These are phyloP conservation scores for Oenanthe oenanthe DNA, from an alignment of 2,113 vertebrate genomes.

Conservation along the genomic window DNA sequence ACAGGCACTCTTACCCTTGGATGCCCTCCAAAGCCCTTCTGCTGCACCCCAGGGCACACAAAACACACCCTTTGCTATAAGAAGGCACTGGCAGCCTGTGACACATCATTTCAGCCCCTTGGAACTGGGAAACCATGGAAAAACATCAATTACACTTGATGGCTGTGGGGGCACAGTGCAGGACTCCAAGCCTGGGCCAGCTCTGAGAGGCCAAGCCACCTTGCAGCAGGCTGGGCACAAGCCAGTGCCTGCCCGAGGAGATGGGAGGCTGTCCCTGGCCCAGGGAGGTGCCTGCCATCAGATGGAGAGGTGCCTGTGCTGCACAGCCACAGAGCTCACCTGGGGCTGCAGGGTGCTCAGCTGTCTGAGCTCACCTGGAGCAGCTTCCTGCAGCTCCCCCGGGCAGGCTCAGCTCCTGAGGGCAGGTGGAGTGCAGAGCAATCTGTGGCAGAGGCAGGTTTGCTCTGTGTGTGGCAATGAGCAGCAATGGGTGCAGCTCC, in stretches of 20 bases:
- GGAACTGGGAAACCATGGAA: neutral
- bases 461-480: neutral
- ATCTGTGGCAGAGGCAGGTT: neutral
- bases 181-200: neutral
- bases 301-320: neutral
- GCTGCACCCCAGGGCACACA: neutral
- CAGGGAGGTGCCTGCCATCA: neutral
- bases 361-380: neutral
- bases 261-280: neutral
- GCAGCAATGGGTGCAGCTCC: neutral
- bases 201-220: neutral
- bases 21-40: neutral
- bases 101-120: neutral
- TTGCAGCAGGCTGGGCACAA: neutral
- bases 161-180: rapidly evolving
- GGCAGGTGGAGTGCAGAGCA: neutral
- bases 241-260: rapidly evolving
- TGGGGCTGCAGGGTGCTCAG: neutral
- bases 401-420: neutral
- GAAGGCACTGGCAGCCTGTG: neutral
- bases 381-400: neutral
- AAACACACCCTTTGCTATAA: neutral
- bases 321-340: neutral
- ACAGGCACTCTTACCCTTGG: neutral
- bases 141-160: neutral